A percentile compares a stretch with the other conserved stretches of the same genome.
Evolutionary conservation across 2,113 vertebrate species (phyloP).

Genomic region (Daboia siamensis): DNA sequence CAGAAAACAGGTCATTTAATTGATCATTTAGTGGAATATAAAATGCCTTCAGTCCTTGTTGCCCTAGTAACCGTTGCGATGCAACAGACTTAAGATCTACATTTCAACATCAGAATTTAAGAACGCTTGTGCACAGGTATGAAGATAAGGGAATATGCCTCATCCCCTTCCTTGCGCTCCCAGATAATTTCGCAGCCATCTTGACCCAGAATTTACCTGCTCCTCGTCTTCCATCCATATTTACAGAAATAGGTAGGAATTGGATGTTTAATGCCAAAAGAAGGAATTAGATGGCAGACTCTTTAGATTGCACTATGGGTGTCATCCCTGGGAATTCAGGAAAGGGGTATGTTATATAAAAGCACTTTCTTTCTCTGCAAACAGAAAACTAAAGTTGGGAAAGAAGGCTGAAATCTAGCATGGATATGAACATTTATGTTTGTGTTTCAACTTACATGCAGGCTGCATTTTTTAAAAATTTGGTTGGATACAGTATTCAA

Average conservation of each 20-base stretch:
- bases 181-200: neutral
- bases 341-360: neutral
- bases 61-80: constrained; percentile 58
- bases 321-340: neutral
- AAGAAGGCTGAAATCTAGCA: neutral
- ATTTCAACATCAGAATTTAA: constrained; percentile 52
- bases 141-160: constrained; percentile 16
- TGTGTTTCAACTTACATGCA: neutral
- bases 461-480: neutral
- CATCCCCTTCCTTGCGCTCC: neutral
- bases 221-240: neutral
- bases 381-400: neutral
- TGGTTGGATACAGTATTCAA: neutral
- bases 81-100: constrained; percentile 52
- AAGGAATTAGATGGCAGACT: neutral
- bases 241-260: neutral
- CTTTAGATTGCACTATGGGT: neutral
- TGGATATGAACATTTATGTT: neutral
- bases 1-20: constrained; percentile 56
- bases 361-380: neutral
- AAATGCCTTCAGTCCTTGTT: constrained; percentile 52
- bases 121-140: constrained; percentile 21
- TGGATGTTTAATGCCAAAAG: neutral
- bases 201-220: neutral
- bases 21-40: constrained; percentile 55